Evolutionary conservation across 1,140 invertebrate genomes (phyloP).

Genomic region (Drosophila funebris): DNA sequence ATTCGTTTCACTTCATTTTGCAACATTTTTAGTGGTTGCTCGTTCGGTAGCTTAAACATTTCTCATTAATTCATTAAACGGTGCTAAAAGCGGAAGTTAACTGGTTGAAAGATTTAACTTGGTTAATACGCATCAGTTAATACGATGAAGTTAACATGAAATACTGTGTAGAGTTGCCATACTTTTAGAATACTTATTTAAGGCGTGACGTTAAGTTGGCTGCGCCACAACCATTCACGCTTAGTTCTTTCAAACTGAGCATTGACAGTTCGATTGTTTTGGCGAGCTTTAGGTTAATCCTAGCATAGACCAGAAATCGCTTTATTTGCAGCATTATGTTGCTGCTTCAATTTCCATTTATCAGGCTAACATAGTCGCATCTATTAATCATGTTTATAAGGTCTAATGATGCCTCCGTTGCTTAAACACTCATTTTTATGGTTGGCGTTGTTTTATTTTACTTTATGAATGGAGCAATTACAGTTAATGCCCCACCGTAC

Average conservation of each 20-base stretch:
- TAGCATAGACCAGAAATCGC: no score
- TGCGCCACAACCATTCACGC: no score
- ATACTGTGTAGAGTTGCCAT: no score
- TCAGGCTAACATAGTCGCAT: not conserved
- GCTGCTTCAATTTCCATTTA: not conserved
- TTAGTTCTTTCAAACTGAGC: no score
- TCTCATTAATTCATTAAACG: constrained; percentile 66
- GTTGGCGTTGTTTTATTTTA: constrained; percentile 18
- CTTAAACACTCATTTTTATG: constrained; percentile 2
- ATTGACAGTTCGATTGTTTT: not conserved
- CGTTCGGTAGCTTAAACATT: constrained; percentile 20
- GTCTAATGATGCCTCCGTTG: constrained; percentile 27
- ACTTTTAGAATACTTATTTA: no score
- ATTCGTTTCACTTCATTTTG: not conserved
- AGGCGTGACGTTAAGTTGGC: no score
- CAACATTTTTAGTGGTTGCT: not conserved
- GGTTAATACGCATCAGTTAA: not conserved
- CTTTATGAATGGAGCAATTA: constrained; percentile 66
- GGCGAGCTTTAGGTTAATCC: no score
- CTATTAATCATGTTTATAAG: constrained; percentile 34
- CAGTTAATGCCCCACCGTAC: constrained; percentile 55
- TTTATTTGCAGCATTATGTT: no score
- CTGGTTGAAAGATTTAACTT: constrained; percentile 23
- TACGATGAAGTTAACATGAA: not conserved
- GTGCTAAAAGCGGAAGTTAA: constrained; percentile 59